These are phyloP conservation scores for Rhagonycha lutea DNA, from an alignment of 2,888 invertebrate species.

Conservation along the genomic window DNA sequence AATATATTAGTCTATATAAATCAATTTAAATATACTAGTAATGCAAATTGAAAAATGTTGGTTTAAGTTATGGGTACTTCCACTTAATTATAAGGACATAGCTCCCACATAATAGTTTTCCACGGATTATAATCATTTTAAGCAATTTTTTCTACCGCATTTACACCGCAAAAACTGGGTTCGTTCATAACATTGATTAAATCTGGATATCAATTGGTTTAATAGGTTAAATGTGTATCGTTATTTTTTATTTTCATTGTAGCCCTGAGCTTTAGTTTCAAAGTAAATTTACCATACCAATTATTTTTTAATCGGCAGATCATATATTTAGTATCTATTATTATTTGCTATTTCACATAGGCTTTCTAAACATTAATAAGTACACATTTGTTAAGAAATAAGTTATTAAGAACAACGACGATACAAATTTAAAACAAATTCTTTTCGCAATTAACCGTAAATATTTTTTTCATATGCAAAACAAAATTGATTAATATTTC, in stretches of 20 bases:
- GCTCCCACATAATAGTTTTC: background rate
- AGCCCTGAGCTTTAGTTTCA: background rate
- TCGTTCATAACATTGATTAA: background rate
- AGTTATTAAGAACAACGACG: background rate
- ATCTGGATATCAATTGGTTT: background rate
- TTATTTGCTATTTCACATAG: background rate
- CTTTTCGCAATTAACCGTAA: background rate
- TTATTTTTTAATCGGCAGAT: background rate
- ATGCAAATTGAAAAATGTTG: background rate
- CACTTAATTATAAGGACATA: background rate
- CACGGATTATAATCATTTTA: background rate
- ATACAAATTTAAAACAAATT: background rate
- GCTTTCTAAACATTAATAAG: background rate
- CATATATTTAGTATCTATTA: background rate
- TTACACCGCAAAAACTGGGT: background rate
- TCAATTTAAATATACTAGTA: background rate
- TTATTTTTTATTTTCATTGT: conserved; percentile 2
- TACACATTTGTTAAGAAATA: background rate
- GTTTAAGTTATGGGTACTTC: background rate
- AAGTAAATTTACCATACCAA: background rate
- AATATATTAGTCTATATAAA: background rate
- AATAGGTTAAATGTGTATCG: background rate
- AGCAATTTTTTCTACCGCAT: background rate
- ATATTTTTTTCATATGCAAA: background rate
- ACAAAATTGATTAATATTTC: background rate